These are phyloP conservation scores for Acrocephalus arundinaceus DNA, from an alignment of 2,113 vertebrate species.

Conservation along the genomic window DNA sequence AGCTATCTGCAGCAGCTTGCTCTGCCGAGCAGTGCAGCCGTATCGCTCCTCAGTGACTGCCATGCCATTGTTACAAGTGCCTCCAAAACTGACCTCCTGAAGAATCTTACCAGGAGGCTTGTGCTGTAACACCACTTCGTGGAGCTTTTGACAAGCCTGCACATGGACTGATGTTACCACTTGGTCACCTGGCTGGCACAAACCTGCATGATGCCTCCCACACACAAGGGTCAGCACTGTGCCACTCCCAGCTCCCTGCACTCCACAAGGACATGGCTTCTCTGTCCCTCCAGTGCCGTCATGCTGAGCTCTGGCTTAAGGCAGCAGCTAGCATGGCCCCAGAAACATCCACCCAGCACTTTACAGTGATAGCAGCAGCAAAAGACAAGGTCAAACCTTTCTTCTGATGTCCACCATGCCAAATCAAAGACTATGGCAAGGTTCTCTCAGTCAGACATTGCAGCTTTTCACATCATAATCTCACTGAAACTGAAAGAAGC, in stretches of 20 bases:
- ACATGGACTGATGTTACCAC: accelerated
- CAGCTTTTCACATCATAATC: not conserved
- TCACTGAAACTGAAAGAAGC: not conserved
- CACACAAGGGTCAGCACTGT: not conserved
- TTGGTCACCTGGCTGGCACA: not conserved
- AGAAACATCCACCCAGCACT: not conserved
- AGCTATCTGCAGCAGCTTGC: accelerated
- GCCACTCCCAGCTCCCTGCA: not conserved
- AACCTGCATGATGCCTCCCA: not conserved
- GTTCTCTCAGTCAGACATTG: not conserved
- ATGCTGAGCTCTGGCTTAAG: not conserved
- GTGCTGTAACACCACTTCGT: not conserved
- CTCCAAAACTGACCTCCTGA: not conserved
- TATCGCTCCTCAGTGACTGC: too few relatives aligned
- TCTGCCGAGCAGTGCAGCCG: not conserved
- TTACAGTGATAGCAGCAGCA: not conserved
- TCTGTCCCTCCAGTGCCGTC: not conserved
- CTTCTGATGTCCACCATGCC: not conserved
- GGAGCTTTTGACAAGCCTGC: not conserved
- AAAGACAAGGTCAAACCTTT: not conserved
- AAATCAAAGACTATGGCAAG: not conserved
- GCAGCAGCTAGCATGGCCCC: not conserved
- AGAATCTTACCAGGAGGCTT: not conserved
- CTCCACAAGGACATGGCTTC: not conserved
- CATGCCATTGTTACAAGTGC: accelerated